Conservation (phyloP, 2,113 vertebrate genomes). For the Oceanites oceanicus region DNA sequence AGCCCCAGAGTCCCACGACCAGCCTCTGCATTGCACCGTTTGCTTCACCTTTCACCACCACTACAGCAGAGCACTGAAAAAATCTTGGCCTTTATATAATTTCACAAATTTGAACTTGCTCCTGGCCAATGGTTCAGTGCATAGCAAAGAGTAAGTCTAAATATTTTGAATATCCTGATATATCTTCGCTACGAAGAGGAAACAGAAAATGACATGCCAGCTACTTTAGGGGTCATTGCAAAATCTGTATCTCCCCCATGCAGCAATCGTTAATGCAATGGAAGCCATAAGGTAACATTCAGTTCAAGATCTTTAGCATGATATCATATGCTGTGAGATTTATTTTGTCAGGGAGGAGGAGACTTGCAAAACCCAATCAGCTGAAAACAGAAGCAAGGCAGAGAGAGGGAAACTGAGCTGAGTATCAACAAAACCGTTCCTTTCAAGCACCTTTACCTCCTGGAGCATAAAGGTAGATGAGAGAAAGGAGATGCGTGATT, state of each 20-base stretch:
- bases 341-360: not conserved
- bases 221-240: slow-evolving; percentile 9
- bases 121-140: not conserved
- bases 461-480: not conserved
- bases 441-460: not conserved
- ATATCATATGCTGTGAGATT: slow-evolving; percentile 41
- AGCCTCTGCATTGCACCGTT: not conserved
- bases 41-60: not conserved
- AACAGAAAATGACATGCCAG: not conserved
- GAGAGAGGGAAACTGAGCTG: not conserved
- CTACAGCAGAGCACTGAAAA: not conserved
- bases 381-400: not conserved
- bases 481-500: not conserved
- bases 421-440: not conserved
- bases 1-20: not conserved
- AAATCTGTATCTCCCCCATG: not conserved
- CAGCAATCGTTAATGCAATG: not conserved
- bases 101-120: not conserved
- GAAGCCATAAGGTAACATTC: slow-evolving; percentile 1
- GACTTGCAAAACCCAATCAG: not conserved
- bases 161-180: not conserved
- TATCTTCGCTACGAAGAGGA: not conserved
- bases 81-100: not conserved
- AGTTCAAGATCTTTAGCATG: slow-evolving; percentile 37
- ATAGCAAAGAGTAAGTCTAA: not conserved